phyloP scores from a whole-genome alignment of 2,888 invertebrate genomes.

The Hetaerina titia region DNA sequence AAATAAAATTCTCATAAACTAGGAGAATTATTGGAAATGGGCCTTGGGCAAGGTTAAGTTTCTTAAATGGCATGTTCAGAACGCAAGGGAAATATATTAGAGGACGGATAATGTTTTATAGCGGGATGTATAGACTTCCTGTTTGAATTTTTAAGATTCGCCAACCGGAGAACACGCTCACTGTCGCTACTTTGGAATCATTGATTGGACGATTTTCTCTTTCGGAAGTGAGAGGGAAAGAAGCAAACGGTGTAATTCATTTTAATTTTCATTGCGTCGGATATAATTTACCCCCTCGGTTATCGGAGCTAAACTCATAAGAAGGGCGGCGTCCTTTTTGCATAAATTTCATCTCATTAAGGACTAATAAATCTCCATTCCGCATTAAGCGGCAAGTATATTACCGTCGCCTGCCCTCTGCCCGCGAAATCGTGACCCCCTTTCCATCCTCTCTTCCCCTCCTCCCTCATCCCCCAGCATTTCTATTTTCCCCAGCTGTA shows the following conservation, averaged over 20 bases:
- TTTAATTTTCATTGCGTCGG: background rate
- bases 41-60: no score
- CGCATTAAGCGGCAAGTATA: background rate
- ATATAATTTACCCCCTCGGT: background rate
- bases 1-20: no score
- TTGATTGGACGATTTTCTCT: background rate
- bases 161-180: no score
- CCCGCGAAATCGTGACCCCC: background rate
- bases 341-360: background rate
- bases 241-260: background rate
- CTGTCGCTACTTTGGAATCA: no score
- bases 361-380: constrained; percentile 23
- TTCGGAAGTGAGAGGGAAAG: background rate
- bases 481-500: background rate
- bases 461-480: no score
- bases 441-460: background rate
- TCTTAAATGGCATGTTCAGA: no score
- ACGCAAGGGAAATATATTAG: no score
- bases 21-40: no score
- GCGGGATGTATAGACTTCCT: no score
- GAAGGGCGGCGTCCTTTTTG: background rate
- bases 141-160: no score
- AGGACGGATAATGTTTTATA: no score
- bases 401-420: background rate
- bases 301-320: constrained; percentile 17